Evolutionary conservation across 2,888 invertebrate genomes (phyloP).

Genomic region (Mythimna pallens): DNA sequence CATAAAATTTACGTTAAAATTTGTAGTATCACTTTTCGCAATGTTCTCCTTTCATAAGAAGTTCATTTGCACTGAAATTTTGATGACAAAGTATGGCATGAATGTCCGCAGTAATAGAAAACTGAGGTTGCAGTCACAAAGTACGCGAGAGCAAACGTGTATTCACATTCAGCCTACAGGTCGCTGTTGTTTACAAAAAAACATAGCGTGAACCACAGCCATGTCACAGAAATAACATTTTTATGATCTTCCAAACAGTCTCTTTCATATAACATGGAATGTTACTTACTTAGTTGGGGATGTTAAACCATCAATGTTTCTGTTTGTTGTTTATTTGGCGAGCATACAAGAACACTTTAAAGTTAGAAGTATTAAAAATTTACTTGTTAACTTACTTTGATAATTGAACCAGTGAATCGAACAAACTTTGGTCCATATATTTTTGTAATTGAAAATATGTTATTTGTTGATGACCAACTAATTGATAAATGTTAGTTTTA

Average conservation of each 20-base stretch:
- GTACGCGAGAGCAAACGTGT: constrained; percentile 53
- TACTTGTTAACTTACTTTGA: too few relatives aligned
- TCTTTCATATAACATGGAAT: constrained; percentile 64
- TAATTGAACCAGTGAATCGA: too few relatives aligned
- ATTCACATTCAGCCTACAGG: constrained; percentile 49
- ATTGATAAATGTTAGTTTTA: too few relatives aligned
- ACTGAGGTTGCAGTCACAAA: constrained; percentile 47
- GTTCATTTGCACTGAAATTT: constrained; percentile 40
- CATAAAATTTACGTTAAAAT: constrained; percentile 1
- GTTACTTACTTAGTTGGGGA: constrained; percentile 59
- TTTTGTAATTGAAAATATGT: too few relatives aligned
- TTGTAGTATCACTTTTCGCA: not conserved
- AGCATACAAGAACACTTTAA: constrained; percentile 44
- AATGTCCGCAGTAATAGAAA: constrained; percentile 60
- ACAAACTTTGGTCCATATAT: too few relatives aligned
- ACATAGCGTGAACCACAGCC: constrained; percentile 58
- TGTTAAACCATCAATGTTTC: constrained; percentile 62
- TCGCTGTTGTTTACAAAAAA: constrained; percentile 65
- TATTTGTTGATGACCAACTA: too few relatives aligned
- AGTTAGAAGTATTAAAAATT: constrained; percentile 33
- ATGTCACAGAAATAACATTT: constrained; percentile 70
- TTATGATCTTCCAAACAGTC: constrained; percentile 64
- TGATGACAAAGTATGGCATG: constrained; percentile 33
- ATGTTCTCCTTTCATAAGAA: constrained; percentile 12
- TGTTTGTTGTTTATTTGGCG: constrained; percentile 59